A percentile compares a stretch with the other conserved stretches of the same genome.
Conservation (phyloP, 2,888 invertebrate species). For the Spilosoma lubricipeda region DNA sequence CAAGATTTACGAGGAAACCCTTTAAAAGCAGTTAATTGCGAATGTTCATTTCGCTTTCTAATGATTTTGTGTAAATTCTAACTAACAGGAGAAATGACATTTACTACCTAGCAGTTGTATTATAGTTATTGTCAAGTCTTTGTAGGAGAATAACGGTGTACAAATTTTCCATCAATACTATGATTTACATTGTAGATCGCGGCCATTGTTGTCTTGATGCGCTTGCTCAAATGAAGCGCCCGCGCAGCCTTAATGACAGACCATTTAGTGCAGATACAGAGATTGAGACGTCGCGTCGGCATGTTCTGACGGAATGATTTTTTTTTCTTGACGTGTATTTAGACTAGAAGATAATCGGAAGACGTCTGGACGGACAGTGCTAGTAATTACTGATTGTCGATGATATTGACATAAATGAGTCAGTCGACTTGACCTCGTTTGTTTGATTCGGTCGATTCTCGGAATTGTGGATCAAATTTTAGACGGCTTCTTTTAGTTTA, state of each 20-base stretch:
- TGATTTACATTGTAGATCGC: constrained; percentile 64
- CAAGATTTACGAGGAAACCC: constrained; percentile 82
- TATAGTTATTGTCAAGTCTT: not conserved
- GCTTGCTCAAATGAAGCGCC: constrained; percentile 56
- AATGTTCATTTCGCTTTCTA: constrained; percentile 73
- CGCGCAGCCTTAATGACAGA: constrained; percentile 70
- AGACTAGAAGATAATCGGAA: constrained; percentile 57
- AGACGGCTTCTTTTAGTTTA: constrained; percentile 14
- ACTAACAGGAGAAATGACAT: constrained; percentile 29
- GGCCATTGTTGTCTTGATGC: constrained; percentile 64
- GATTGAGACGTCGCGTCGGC: constrained; percentile 68
- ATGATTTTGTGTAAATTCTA: constrained; percentile 63
- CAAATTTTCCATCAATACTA: constrained; percentile 49
- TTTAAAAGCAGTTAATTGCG: constrained; percentile 79
- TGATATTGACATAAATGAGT: constrained; percentile 50
- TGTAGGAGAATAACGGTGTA: constrained; percentile 28
- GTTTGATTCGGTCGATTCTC: constrained; percentile 34
- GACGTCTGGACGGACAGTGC: constrained; percentile 28
- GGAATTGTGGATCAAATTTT: constrained; percentile 30
- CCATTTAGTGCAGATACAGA: constrained; percentile 71
- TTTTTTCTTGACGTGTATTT: constrained; percentile 62
- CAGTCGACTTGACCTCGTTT: constrained; percentile 41
- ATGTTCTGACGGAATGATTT: constrained; percentile 62
- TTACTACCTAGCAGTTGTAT: constrained; percentile 17
- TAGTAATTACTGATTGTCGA: constrained; percentile 46